Evolutionary conservation across 1,140 invertebrate species (phyloP), one percentile per base, ranked within the genome.

Genomic region (Dinothrombium tinctorium): DNA sequence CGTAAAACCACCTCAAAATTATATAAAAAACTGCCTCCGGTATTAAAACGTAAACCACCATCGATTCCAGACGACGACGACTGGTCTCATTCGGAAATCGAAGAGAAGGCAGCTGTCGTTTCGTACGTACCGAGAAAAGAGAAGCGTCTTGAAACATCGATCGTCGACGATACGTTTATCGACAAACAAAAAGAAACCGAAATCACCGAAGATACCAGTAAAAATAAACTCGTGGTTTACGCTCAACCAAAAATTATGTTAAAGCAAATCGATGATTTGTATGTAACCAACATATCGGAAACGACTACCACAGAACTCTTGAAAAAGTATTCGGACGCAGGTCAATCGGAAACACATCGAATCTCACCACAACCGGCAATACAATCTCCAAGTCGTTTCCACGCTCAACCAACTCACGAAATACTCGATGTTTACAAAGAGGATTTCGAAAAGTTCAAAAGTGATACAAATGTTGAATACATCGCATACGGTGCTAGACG

Each of bases 211-310:
- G 37, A 40, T 2, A 22, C 17, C 8, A 36, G 9, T 15, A 21
- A 33, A 21, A 24, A 42, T n/a, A 17, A 36, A 24, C 25, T 32
- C n/a, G 6, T 15, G 6, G 37, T 20, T 25, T 17, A 29, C 22
- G 42, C 24, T 4, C 19, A 37, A 33, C 47, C 47, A 7, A 77
- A 80, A 51, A 72, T 82, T 29, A 79, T 74, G 0, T 75, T 74
- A 0, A 80, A 84, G 54, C 69, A 77, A 4, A 78, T 84, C 0
- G 80, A 86, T 53, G 81, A 86, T 51, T 71, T 82, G 1, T 83
- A 77, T 58, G 58, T 82, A 17, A 68, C 78, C 31, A 87, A 81
- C 0, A 80, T 87, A 12, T 83, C 78, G 0, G 81, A 87, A 56
- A 83, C 81, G 57, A 48, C 50, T 37, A 51, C 78, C 0, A 77